Evolutionary conservation across 2,113 vertebrate species (phyloP), one percentile per base, ranked within the genome.

Genomic region (Choloepus hoffmanni): DNA sequence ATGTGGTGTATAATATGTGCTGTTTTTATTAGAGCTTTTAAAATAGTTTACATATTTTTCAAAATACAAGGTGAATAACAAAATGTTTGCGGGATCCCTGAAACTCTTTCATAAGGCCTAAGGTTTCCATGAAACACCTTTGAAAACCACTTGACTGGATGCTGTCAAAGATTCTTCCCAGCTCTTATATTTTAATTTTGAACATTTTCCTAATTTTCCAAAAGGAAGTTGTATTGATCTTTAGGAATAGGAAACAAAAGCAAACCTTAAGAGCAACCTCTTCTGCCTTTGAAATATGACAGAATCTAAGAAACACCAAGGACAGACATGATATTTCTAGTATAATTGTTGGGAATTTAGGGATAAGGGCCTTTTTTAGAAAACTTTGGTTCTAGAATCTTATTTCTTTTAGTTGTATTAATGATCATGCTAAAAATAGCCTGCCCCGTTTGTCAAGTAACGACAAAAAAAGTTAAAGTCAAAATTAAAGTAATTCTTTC

Each of bases 201-300:
- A 83, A 55, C 94, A 84, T 89, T 92, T 89, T 94, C 86, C 90
- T 83, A 45, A 89, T 74, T 95, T 93, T 92, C 79, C 55, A 89
- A 83, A 93, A 7, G 40, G 6, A 93, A 79, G 24, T 81, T 14
- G 40, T 65, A 77, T 55, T 62, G 5, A 16, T 84, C 79, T 95
- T 95, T 76, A 76, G 50, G 24, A 89, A 93, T 58, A 94, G 23
- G 24, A 79, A 96, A 45, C 45, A 45, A 6, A 58, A 77, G 8
- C 26, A 77, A 30, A 50, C 16, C 43, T 16, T 30, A 74, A 76
- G 73, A 76, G 73, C 23, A 83, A 53, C 16, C 3, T 21, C 30
- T 67, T 86, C 43, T 90, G 18, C 45, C 23, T 95, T 90, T n/a
- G 70, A 92, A 79, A 87, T 89, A 48, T 92, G 87, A 85, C 2